Evolutionary conservation across 2,888 invertebrate species (phyloP).

Genomic region (Disparrhopalites patrizii): DNA sequence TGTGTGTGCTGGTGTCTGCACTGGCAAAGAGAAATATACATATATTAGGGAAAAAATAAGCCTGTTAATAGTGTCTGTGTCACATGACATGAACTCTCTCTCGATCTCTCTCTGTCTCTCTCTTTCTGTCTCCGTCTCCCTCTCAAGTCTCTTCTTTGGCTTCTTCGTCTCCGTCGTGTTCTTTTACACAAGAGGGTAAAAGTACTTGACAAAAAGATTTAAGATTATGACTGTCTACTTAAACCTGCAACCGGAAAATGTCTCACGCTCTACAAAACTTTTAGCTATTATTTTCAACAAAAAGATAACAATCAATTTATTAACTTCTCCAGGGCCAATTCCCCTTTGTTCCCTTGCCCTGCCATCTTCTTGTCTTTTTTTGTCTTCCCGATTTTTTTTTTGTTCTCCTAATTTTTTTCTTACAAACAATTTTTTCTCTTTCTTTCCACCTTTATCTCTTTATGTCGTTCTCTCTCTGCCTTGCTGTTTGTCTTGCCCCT

Average conservation of each 20-base stretch:
- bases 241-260: constrained; percentile 23
- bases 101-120: too few relatives aligned
- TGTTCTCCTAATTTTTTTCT: background rate
- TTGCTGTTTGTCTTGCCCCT: too few relatives aligned
- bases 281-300: constrained; percentile 16
- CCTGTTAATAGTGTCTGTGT: too few relatives aligned
- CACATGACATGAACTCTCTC: too few relatives aligned
- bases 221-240: constrained; percentile 10
- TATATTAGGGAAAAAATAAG: too few relatives aligned
- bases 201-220: constrained; percentile 18
- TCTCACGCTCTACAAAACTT: constrained; percentile 19
- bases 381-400: constrained; percentile 6
- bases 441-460: background rate
- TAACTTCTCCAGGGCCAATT: constrained; percentile 20
- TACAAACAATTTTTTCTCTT: background rate
- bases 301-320: constrained; percentile 24
- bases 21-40: too few relatives aligned
- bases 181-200: background rate
- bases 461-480: background rate
- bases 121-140: too few relatives aligned
- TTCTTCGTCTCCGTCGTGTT: background rate
- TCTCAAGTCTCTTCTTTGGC: background rate
- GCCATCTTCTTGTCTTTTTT: too few relatives aligned
- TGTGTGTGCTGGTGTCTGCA: too few relatives aligned
- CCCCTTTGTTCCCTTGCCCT: too few relatives aligned